Conservation (phyloP, 2,888 invertebrate genomes). For the Monoplex corrugatus region DNA sequence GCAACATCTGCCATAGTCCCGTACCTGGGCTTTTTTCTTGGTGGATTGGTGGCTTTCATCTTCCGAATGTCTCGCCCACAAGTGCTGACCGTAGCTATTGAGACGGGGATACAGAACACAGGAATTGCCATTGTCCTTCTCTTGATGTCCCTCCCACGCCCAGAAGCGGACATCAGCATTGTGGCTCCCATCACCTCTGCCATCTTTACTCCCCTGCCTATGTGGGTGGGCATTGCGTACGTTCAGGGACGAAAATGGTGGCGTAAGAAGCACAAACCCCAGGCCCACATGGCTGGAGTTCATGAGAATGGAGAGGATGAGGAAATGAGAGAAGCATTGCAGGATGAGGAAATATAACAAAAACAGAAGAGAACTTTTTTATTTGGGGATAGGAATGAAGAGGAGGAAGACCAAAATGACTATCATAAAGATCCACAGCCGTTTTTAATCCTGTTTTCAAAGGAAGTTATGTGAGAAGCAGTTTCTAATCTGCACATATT, state of each 20-base stretch:
- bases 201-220: constrained; percentile 75
- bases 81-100: constrained; percentile 90
- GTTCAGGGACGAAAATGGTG: constrained; percentile 66
- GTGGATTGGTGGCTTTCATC: constrained; percentile 76
- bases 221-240: constrained; percentile 67
- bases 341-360: background rate
- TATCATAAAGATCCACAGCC: background rate
- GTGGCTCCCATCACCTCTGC: constrained; percentile 76
- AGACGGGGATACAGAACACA: constrained; percentile 93
- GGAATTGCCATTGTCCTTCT: constrained; percentile 82
- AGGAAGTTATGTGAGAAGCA: no score
- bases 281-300: background rate
- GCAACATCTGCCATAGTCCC: constrained; percentile 82
- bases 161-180: constrained; percentile 86
- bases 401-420: background rate
- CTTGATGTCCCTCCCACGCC: constrained; percentile 73
- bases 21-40: constrained; percentile 82
- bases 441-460: no score
- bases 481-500: no score
- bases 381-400: background rate
- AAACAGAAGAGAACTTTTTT: no score
- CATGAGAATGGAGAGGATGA: background rate
- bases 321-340: background rate
- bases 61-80: constrained; percentile 80
- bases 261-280: constrained; percentile 47